A percentile compares a stretch with the other conserved stretches of the same genome.
Evolutionary conservation across 2,797 vertebrate genomes (phyloP).

Genomic region (Sebastes minor): DNA sequence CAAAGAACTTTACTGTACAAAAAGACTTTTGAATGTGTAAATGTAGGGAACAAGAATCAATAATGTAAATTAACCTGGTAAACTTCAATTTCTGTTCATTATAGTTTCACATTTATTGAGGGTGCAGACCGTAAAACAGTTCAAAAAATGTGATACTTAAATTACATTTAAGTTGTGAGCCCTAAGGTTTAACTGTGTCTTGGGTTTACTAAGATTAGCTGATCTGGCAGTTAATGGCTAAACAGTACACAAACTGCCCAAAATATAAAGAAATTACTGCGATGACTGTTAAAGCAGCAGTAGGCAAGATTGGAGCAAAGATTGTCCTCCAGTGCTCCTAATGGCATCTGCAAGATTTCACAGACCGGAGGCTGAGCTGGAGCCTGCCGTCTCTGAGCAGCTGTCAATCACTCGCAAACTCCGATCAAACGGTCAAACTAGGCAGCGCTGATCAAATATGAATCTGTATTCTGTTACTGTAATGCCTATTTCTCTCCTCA

Average conservation of each 20-base stretch:
- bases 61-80: neutral
- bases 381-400: no score
- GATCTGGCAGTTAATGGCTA: neutral
- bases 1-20: neutral
- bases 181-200: neutral
- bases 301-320: no score
- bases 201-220: neutral
- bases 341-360: no score
- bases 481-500: no score
- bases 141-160: neutral
- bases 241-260: neutral
- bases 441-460: no score
- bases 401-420: no score
- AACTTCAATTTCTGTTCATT: neutral
- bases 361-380: no score
- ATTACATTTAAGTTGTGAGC: neutral
- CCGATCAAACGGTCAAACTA: no score
- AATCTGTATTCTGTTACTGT: no score
- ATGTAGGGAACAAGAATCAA: neutral
- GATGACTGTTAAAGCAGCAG: neutral
- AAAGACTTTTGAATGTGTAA: neutral
- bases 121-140: neutral
- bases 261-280: neutral
- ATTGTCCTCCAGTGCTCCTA: no score
- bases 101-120: neutral